Base-by-base conservation (phyloP, 2,797 vertebrate species). In the Macroramphosus scolopax region DNA sequence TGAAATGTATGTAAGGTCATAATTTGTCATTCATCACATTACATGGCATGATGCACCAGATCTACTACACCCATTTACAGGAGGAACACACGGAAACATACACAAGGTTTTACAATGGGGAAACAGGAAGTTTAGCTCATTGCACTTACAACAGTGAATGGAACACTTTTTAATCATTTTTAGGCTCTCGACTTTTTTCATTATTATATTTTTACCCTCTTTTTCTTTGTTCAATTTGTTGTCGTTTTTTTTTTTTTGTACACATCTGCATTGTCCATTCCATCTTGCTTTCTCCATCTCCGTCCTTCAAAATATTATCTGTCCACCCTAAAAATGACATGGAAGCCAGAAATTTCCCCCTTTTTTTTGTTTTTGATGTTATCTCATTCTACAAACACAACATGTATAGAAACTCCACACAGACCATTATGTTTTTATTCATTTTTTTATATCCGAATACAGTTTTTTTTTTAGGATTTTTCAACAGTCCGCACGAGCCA, bases 51-150 rank as follows among this genome's bases (percentile, higher is more conserved):
- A 93, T 91, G 93, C 92, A 93, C 91, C 82, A 92, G 92, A 89
- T 91, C 89, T 93, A 97, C 92, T 93, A 96, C 92, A 89, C 90
- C 91, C 92, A 93, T 92, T 94, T 93, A 95, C 91, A 92, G 85
- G 91, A 92, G 91, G 85, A 91, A 92, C 92, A 97, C 93, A 92
- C 88, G 75, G 92, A 92, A 94, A 96, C 93, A 90, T 91, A 93
- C 92, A 95, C 92, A 91, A 91, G 82, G 89, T 92, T 90, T 91
- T 93, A 97, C 95, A 93, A 92, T 91, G 90, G 88, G 91, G 77
- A 77, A 91, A 92, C 89, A 90, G 91, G 89, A 82, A 93, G 86
- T 91, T 90, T 88, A 89, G 88, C 85, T 93, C 94, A 93, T 93
- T 91, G 90, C 92, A 89, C 92, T 92, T 90, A 92, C 92, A 91